Evolutionary conservation across 1,140 invertebrate species (phyloP), one percentile per base, ranked within the genome.

Genomic region (Helicoverpa zea): DNA sequence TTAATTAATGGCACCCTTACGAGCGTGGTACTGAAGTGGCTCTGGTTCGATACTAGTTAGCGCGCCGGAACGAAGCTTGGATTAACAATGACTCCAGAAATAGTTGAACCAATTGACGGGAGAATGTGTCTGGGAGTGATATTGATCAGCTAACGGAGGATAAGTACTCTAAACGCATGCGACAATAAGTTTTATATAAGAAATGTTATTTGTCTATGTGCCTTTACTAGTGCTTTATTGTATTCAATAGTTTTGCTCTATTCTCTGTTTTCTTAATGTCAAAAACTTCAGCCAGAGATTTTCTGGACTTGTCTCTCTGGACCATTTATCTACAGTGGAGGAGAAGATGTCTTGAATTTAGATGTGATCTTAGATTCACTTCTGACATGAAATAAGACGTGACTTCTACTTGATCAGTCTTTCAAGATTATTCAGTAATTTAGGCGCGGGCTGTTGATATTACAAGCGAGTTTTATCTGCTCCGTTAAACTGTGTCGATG

Each of bases 101-200:
- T 81, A 78, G 64, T 78, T 68, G 18, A 80, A 56, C 51, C 73
- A 70, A 77, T 81, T 81, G 73, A 72, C 52, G 64, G 59, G 43
- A 77, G 74, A 72, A 72, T 81, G 73, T 76, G 49, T 66, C 74
- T 51, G 80, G 47, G n/a, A 23, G 43, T 72, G 74, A 59, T 81
- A 81, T 81, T 58, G 80, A 78, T 78, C 61, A 54, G 35, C 18
- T 13, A 72, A 54, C 51, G 47, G 61, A 18, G 9, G n/a, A 29
- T 66, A 16, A 54, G 23, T 11, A 49, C n/a, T 56, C 23, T 47
- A 30, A 35, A 23, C 64, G 16, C 56, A 35, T 12, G 13, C 52
- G 2, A 73, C 70, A 14, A 23, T 10, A 9, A 30, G 16, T 14
- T 13, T 13, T 61, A 43, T 43, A 35, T 0, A 43, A 43, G 5